A percentile compares a stretch with the other conserved stretches of the same genome.
Conservation (phyloP, 37 sponge, comb jelly and placozoan genomes). For the Chondrosia reniformis region DNA sequence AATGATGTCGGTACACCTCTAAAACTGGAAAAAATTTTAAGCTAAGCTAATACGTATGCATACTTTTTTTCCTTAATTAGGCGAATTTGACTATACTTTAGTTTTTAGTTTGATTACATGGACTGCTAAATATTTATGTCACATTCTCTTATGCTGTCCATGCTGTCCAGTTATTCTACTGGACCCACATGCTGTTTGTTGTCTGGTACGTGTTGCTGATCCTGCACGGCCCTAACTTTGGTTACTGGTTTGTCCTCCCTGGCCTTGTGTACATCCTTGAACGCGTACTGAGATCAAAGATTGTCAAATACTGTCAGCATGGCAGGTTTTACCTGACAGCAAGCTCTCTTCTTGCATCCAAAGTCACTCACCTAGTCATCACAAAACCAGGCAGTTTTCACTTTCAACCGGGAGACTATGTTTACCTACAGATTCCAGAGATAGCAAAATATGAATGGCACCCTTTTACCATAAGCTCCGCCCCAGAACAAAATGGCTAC, state of each 20-base stretch:
- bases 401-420: conserved; percentile 84
- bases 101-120: no score
- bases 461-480: conserved; percentile 83
- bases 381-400: conserved; percentile 57
- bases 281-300: conserved; percentile 58
- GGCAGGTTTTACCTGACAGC: conserved; percentile 70
- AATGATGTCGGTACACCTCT: no score
- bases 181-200: conserved; percentile 72
- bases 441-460: conserved; percentile 91
- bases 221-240: conserved; percentile 71
- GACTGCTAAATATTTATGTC: no score
- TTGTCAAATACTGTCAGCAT: conserved; percentile 65
- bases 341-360: conserved; percentile 71
- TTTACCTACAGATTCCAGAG: conserved; percentile 71
- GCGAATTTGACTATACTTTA: no score
- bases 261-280: conserved; percentile 67
- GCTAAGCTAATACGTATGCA: no score
- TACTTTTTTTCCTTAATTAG: no score
- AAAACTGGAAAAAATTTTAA: no score
- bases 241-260: conserved; percentile 78
- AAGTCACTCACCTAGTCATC: conserved; percentile 73
- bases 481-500: conserved; percentile 70
- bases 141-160: no score
- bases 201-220: conserved; percentile 70
- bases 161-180: conserved; percentile 71